Evolutionary conservation across 2,888 invertebrate species (phyloP), one percentile per base, ranked within the genome.

Genomic region (Agrotis exclamationis): DNA sequence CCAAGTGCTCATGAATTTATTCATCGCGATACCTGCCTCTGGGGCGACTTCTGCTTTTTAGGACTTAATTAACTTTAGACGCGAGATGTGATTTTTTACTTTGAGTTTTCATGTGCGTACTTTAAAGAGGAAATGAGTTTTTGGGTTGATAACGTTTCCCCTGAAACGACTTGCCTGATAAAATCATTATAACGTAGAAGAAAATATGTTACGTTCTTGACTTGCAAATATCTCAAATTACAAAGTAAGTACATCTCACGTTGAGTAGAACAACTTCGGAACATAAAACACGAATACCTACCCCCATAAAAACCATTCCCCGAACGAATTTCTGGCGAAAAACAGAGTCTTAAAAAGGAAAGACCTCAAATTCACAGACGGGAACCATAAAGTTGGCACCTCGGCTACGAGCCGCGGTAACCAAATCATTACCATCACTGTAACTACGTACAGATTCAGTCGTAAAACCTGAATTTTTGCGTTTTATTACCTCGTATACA

Each of bases 401-500:
- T 88, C 85, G 82, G 84, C 80, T 81, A 70, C 80, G 70, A 82
- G 86, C 84, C 64, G 70, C 83, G 82, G 82, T 83, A 85, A 85
- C 86, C 87, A 84, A 88, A 88, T 89, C 87, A 90, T 90, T 89
- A 88, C 87, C 88, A 86, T 90, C 87, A 86, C 84, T 71, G 87
- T 87, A 88, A 89, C 86, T 88, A 87, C 82, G 87, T 88, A 86
- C 87, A 89, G 89, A 90, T 89, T 90, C 86, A 82, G 87, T 90
- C 93, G 90, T 93, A 92, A 92, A 92, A 88, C 74, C 87, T 74
- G 82, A 81, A 87, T 90, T 87, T 90, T 89, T 86, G 70, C 76
- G 83, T 89, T 92, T 93, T 92, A 93, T 88, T 85, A 83, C 88
- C 79, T 87, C 89, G 86, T 87, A 88, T 88, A 86, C 85, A 79